phyloP scores from a whole-genome alignment of 1,140 invertebrate species.

The Physella acuta region DNA sequence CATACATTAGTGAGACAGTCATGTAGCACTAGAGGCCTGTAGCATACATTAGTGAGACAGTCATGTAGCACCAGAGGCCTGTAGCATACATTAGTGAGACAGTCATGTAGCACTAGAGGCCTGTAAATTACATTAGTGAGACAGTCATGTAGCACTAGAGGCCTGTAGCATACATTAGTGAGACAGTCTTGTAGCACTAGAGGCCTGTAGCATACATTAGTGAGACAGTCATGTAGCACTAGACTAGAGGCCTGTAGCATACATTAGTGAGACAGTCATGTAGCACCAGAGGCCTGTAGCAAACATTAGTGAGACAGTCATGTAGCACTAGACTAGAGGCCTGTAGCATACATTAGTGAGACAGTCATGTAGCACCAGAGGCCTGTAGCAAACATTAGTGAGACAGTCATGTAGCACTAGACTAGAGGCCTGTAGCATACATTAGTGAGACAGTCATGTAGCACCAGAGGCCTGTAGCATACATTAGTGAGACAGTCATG shows the following conservation, averaged over 20 bases:
- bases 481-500: conserved; percentile 59
- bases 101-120: conserved; percentile 52
- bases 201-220: conserved; percentile 52
- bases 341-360: conserved; percentile 36
- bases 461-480: conserved; percentile 47
- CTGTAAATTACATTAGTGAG: conserved; percentile 36
- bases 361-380: conserved; percentile 48
- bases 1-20: conserved; percentile 58
- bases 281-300: conserved; percentile 50
- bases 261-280: too few relatives aligned
- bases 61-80: conserved; percentile 47
- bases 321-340: conserved; percentile 45
- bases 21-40: conserved; percentile 46
- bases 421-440: conserved; percentile 32
- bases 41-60: conserved; percentile 41
- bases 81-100: conserved; percentile 53
- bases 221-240: conserved; percentile 55
- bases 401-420: conserved; percentile 55
- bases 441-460: conserved; percentile 44
- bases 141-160: conserved; percentile 54
- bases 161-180: conserved; percentile 42
- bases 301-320: conserved; percentile 58
- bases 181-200: conserved; percentile 46
- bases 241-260: conserved; percentile 37
- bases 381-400: conserved; percentile 54